Evolutionary conservation across 2,113 vertebrate genomes (phyloP), one percentile per base, ranked within the genome.

Genomic region (Romanogobio albipinnatus): DNA sequence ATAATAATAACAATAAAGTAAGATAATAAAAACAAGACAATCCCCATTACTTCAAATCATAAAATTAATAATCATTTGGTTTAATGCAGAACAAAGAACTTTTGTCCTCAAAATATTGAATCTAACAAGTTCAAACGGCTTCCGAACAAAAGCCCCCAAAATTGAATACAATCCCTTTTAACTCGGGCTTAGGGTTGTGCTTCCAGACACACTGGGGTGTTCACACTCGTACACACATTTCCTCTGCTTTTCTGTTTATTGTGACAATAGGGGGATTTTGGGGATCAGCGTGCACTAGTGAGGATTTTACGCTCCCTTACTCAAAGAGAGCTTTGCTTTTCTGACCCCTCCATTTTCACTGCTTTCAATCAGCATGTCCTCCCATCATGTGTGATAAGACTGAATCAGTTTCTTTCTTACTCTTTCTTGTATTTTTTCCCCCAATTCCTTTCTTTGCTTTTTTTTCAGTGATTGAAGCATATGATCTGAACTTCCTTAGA

Each of bases 221-320:
- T 39, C 74, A 43, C 51, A 87, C 84, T 84, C 68, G 82, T 74
- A 86, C 84, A 59, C 81, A 80, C 45, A 84, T 79, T 87, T 87
- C 83, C 86, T 87, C 78, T 81, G 79, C 86, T 82, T 74, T 87
- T 84, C 85, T 87, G 84, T 88, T 88, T 90, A 77, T 90, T 87
- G 87, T 90, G 87, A 87, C 86, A 90, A 90, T 87, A 89, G 86
- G 58, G 53, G 86, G 84, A 89, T 90, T 89, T 82, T 76, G 24
- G 66, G 86, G 82, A 85, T 87, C 87, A 86, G 39, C 53, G 47
- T 68, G 43, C 82, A 86, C 84, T 87, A 73, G 68, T 74, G 82
- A 77, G 81, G 86, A 86, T 87, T 87, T 89, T 68, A 86, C 53
- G 79, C 87, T 86, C 76, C 80, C 68, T 58, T 89, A 82, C 75